Evolutionary conservation across 2,113 vertebrate genomes (phyloP).

Genomic region (Apteryx owenii): DNA sequence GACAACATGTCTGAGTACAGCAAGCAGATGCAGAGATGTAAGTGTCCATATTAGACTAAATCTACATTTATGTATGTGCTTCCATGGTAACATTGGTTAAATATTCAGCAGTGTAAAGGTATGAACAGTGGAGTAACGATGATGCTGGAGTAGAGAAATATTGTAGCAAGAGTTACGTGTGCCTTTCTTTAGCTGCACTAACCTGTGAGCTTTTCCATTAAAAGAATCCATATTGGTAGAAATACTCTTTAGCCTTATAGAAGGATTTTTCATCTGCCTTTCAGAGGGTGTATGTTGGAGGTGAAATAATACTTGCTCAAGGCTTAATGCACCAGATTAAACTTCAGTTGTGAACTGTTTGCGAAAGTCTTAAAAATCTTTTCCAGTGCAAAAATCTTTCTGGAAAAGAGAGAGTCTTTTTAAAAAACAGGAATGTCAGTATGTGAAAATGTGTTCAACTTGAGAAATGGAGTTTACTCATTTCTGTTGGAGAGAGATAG

Average conservation of each 20-base stretch:
- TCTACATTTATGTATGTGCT: rapidly evolving
- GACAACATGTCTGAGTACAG: constrained; percentile 90
- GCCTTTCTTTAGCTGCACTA: background rate
- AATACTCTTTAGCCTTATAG: background rate
- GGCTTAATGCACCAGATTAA: background rate
- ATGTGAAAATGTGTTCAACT: background rate
- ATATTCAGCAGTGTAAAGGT: background rate
- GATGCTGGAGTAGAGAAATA: background rate
- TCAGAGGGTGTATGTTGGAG: background rate
- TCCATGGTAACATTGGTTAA: background rate
- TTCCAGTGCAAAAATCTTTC: background rate
- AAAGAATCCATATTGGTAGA: background rate
- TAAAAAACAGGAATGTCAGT: background rate
- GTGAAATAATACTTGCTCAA: background rate
- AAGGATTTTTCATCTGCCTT: background rate
- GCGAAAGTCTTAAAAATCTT: background rate
- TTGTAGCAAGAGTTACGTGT: background rate
- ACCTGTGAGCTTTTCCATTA: background rate
- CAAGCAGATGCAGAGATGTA: constrained; percentile 90
- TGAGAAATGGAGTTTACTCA: background rate
- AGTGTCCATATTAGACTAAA: constrained; percentile 43
- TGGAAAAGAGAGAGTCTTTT: background rate
- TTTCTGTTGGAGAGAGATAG: background rate
- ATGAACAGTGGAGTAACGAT: background rate
- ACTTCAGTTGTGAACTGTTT: background rate